These are phyloP conservation scores for Sipha flava DNA, from an alignment of 1,140 invertebrate species.

Conservation along the genomic window DNA sequence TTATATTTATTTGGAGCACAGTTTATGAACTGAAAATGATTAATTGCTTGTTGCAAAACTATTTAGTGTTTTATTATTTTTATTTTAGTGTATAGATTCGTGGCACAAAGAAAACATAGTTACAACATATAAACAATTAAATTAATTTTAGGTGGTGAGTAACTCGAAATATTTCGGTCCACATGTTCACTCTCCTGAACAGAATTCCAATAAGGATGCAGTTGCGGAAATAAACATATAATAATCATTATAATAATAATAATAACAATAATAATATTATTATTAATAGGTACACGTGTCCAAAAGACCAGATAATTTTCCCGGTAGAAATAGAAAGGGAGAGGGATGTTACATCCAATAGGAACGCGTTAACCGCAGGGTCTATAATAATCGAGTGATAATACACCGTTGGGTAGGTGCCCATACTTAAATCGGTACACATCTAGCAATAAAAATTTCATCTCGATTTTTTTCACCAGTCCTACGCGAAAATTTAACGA, in stretches of 20 bases:
- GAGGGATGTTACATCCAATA: neutral
- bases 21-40: neutral
- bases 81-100: neutral
- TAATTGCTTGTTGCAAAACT: neutral
- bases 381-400: conserved; percentile 10
- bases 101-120: neutral
- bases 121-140: neutral
- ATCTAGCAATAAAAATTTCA: conserved; percentile 5
- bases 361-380: neutral
- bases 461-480: neutral
- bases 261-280: neutral
- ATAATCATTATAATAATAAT: neutral
- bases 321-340: too few species aligned
- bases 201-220: neutral
- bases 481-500: neutral
- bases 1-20: neutral
- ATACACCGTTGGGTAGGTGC: conserved; percentile 14
- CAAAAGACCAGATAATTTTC: neutral
- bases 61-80: neutral
- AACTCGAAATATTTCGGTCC: neutral
- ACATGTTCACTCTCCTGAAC: neutral
- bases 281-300: conserved; percentile 5
- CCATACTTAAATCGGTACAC: neutral
- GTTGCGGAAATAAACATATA: neutral
- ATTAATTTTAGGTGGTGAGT: too few species aligned